phyloP scores from a whole-genome alignment of 2,888 invertebrate species.

The Catocala nupta region DNA sequence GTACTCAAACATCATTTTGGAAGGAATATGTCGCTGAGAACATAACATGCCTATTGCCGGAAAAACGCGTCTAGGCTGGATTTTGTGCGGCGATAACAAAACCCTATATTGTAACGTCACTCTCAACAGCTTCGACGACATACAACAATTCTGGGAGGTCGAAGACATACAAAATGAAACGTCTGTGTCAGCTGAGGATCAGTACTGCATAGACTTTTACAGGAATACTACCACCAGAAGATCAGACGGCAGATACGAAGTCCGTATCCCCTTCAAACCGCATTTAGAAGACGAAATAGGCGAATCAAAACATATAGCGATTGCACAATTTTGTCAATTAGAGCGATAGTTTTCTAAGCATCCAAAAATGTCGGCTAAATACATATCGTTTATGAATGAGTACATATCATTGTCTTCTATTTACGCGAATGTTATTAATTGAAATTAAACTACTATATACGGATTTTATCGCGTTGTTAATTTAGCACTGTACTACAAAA shows the following conservation, averaged over 20 bases:
- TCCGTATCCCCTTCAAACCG: background rate
- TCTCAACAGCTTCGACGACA: background rate
- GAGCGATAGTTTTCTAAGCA: too few relatives aligned
- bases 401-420: too few relatives aligned
- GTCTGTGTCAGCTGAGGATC: background rate
- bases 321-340: too few relatives aligned
- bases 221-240: background rate
- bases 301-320: too few relatives aligned
- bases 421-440: too few relatives aligned
- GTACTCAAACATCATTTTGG: conserved; percentile 4
- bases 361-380: too few relatives aligned
- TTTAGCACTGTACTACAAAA: too few relatives aligned
- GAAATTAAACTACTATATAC: too few relatives aligned
- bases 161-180: background rate
- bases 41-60: background rate
- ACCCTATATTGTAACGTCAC: background rate
- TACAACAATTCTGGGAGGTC: background rate
- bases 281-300: too few relatives aligned
- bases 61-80: conserved; percentile 7
- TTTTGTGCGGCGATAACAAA: background rate
- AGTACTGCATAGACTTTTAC: background rate
- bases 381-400: too few relatives aligned
- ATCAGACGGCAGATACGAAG: background rate
- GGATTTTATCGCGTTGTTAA: too few relatives aligned
- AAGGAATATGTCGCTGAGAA: background rate